phyloP scores from a whole-genome alignment of 2,113 vertebrate species.

The Laterallus jamaicensis region DNA sequence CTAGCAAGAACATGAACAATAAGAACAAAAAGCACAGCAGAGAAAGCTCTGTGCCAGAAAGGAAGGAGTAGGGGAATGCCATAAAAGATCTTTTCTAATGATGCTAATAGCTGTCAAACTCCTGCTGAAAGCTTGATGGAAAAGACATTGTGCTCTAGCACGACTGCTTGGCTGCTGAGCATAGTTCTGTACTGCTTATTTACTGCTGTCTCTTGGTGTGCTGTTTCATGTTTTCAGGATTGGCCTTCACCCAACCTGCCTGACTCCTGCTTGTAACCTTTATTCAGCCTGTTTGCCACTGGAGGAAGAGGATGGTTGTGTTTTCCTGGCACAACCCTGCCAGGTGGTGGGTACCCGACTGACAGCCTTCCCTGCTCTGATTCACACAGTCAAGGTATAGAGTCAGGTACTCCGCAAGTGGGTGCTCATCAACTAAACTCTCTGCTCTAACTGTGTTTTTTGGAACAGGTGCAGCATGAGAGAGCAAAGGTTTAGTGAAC shows the following conservation, averaged over 20 bases:
- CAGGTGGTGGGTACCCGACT: not conserved
- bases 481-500: not conserved
- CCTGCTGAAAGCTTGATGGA: not conserved
- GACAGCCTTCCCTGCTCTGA: not conserved
- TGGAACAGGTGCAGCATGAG: not conserved
- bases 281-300: not conserved
- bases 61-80: not conserved
- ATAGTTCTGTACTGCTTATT: not conserved
- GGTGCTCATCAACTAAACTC: not conserved
- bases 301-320: not conserved
- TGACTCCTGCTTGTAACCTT: not conserved
- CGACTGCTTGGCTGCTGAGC: not conserved
- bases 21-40: not conserved
- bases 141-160: not conserved
- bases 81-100: not conserved
- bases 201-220: not conserved
- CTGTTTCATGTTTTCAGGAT: not conserved
- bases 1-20: not conserved
- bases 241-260: not conserved
- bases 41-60: not conserved
- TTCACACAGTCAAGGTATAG: not conserved
- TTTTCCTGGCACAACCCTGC: not conserved
- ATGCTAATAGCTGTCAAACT: not conserved
- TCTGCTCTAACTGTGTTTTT: not conserved
- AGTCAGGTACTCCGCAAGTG: not conserved